Evolutionary conservation across 2,113 vertebrate species (phyloP).

Genomic region (Lepus europaeus): DNA sequence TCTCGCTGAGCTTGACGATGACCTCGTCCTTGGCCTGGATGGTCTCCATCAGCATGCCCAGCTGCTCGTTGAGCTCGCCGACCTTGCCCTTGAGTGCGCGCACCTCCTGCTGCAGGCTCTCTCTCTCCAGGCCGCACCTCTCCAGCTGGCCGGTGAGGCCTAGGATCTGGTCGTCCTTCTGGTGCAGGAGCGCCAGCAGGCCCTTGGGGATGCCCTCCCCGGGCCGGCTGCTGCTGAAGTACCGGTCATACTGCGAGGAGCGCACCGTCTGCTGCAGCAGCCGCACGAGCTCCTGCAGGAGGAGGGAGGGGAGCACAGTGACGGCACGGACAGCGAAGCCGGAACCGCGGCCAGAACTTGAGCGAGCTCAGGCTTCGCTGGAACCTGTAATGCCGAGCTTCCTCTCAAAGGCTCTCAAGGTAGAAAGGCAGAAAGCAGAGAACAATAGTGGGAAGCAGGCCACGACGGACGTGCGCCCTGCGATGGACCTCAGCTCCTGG

Average conservation of each 20-base stretch:
- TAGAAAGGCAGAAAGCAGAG: conserved; percentile 16
- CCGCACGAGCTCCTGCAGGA: conserved; percentile 94
- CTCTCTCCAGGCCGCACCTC: conserved; percentile 92
- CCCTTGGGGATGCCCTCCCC: conserved; percentile 81
- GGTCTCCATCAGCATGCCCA: conserved; percentile 97
- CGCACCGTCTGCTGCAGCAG: conserved; percentile 97
- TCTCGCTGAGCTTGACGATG: too few relatives aligned
- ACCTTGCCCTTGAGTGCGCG: conserved; percentile 93
- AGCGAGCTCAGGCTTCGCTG: fast-evolving
- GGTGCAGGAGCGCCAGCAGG: conserved; percentile 87
- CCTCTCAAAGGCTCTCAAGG: conserved; percentile 42
- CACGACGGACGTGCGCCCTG: not conserved
- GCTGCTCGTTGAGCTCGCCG: conserved; percentile 94
- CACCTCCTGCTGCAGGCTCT: conserved; percentile 93
- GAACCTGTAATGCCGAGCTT: not conserved
- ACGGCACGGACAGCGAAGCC: too few relatives aligned
- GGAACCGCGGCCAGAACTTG: not conserved
- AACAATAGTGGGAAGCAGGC: conserved; percentile 62
- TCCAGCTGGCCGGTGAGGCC: conserved; percentile 94
- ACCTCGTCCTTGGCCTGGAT: conserved; percentile 98
- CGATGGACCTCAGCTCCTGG: not conserved
- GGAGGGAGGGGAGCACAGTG: not conserved
- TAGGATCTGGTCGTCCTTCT: conserved; percentile 93
- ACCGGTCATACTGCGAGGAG: conserved; percentile 93
- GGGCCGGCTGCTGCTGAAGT: conserved; percentile 82